Conservation (phyloP, 2,888 invertebrate genomes). For the Diogma glabrata region DNA sequence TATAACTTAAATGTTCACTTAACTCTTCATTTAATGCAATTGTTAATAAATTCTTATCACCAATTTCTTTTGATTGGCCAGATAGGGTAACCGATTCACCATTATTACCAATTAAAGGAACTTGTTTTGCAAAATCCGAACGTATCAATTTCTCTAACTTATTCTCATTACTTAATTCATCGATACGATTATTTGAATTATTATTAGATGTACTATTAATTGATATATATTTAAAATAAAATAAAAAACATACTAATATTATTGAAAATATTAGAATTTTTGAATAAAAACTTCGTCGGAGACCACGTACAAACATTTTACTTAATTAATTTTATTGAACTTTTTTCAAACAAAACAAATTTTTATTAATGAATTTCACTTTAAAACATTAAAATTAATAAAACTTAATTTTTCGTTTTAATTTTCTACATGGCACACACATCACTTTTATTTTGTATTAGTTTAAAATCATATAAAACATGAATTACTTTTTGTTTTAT, state of each 20-base stretch:
- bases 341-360: too few relatives aligned
- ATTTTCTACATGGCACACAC: too few relatives aligned
- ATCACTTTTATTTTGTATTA: too few relatives aligned
- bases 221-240: slow-evolving; percentile 26
- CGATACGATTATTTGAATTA: not conserved
- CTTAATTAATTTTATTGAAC: too few relatives aligned
- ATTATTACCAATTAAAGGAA: slow-evolving; percentile 58
- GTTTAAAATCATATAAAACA: too few relatives aligned
- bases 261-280: slow-evolving; percentile 31
- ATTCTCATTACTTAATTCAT: not conserved
- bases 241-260: slow-evolving; percentile 29
- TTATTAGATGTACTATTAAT: not conserved
- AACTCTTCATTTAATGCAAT: slow-evolving; percentile 81
- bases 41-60: slow-evolving; percentile 62
- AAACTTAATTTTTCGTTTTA: too few relatives aligned
- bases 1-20: slow-evolving; percentile 78
- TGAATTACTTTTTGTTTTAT: too few relatives aligned
- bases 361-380: too few relatives aligned
- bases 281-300: slow-evolving; percentile 33
- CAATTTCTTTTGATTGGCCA: slow-evolving; percentile 50
- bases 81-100: slow-evolving; percentile 55
- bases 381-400: too few relatives aligned
- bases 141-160: slow-evolving; percentile 40
- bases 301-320: slow-evolving; percentile 19
- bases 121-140: slow-evolving; percentile 51